Base-by-base conservation (phyloP, 2,888 invertebrate species). In the Lapara coniferarum region DNA sequence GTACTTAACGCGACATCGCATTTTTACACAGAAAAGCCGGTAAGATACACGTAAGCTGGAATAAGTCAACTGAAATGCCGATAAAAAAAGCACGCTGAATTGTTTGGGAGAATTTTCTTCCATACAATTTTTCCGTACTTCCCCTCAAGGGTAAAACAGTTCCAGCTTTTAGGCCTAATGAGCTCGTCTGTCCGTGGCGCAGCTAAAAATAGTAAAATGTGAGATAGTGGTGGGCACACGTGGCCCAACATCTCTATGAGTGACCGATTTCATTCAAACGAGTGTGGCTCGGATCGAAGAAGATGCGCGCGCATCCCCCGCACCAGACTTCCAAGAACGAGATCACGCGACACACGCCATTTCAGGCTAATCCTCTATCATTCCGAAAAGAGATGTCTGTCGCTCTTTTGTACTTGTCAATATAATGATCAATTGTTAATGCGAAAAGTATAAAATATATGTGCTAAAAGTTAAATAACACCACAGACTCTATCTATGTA, bases 221-320 rank as follows among this genome's bases (percentile, higher is more conserved):
- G 57, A 71, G 72, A 74, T 75, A 76, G 71, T 73, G 72, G 73
- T 69, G 70, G 73, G n/a, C 80, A 82, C 81, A 83, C 82, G 81
- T 81, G 83, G 80, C 81, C 77, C 74, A 79, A 78, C 77, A 78
- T 76, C 74, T 81, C 79, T 77, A 78, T 82, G 82, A 85, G 85
- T 87, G 86, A 84, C 86, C 85, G 80, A 83, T 85, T 90, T 91
- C 91, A 91, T 92, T 91, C 87, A 92, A 84, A 86, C 82, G 79
- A 79, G 79, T 77, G 76, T 80, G 81, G 77, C 75, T 77, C 81
- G 89, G 92, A 92, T 92, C 92, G 92, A 90, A 88, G 88, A 75
- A 77, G 73, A 66, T 92, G 92, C 92, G 92, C 92, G 92, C 92
- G 92, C 92, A 92, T 69, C 72, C 74, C 71, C 72, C 72, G 44